phyloP scores from a whole-genome alignment of 2,113 vertebrate genomes.

The Lepisosteus oculatus region DNA sequence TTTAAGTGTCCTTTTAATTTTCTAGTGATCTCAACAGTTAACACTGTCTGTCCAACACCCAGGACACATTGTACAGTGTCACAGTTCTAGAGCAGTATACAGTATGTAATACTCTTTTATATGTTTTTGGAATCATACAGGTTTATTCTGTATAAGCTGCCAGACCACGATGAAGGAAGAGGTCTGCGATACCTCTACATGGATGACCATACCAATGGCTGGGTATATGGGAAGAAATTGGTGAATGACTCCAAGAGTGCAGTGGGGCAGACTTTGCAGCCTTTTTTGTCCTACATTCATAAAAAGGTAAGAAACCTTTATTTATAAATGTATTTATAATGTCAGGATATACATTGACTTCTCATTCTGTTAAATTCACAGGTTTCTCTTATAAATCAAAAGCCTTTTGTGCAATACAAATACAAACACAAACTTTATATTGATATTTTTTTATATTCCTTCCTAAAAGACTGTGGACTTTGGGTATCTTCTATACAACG shows the following conservation, averaged over 20 bases:
- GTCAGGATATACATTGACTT: too few relatives aligned
- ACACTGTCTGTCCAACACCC: too few relatives aligned
- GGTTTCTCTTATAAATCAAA: too few relatives aligned
- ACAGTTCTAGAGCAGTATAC: slow-evolving; percentile 4
- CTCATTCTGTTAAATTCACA: too few relatives aligned
- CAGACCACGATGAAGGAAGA: too few relatives aligned
- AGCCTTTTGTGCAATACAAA: too few relatives aligned
- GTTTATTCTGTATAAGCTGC: too few relatives aligned
- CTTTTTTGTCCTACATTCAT: slow-evolving; percentile 28
- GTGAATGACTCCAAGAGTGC: slow-evolving; percentile 30
- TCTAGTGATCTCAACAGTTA: too few relatives aligned
- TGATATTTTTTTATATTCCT: background rate
- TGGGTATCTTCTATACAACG: slow-evolving; percentile 50
- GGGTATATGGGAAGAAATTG: background rate
- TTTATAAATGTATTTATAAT: background rate
- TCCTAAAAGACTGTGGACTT: slow-evolving; percentile 35
- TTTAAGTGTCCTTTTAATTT: too few relatives aligned
- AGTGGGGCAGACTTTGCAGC: slow-evolving; percentile 41
- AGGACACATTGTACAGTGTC: slow-evolving; percentile 37
- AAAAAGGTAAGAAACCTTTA: slow-evolving; percentile 17
- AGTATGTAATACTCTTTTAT: background rate
- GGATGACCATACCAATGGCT: slow-evolving; percentile 41
- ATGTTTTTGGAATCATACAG: too few relatives aligned
- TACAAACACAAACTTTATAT: too few relatives aligned
- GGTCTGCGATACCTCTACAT: slow-evolving; percentile 44